Evolutionary conservation across 2,797 vertebrate genomes (phyloP), one percentile per base, ranked within the genome.

Genomic region (Spheniscus humboldti): DNA sequence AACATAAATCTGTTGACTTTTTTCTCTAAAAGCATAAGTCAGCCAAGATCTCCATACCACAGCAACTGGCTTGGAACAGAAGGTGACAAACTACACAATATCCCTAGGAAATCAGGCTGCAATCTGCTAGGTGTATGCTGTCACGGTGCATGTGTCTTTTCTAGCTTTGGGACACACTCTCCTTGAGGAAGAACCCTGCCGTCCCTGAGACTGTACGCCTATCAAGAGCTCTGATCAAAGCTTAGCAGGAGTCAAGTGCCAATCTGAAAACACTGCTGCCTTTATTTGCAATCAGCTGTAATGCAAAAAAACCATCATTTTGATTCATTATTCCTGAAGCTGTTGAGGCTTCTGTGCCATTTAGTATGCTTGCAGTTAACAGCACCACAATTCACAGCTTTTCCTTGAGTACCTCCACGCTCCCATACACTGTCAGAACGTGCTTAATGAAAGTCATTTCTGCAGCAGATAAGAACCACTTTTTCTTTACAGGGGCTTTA

Each of bases 401-500:
- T 91, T 95, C 31, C 78, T 73, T 95, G 96, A 94, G 94, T 94
- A 97, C 88, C 83, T 97, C 97, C 94, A 96, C 17, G 27, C 80
- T 96, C 72, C 63, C 84, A 86, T 92, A 82, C 63, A 35, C 84
- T 96, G 89, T 90, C 4, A 5, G 83, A 85, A 96, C 43, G 47
- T 88, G 63, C 92, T 97, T 96, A 97, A 95, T 94, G 84, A 96
- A 98, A 97, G 96, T 92, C 16, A 97, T 97, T 98, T 98, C 94
- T 96, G 85, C 53, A 96, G 59, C 82, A 96, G 60, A 93, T 92
- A 96, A 92, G 92, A 96, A 94, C 67, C 91, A 94, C 66, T 94
- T 96, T 94, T 96, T 87, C 69, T 97, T 98, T 96, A 95, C 91
- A 91, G 60, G 56, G 90, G 73, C 89, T 95, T 93, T 97, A 94